Evolutionary conservation across 2,888 invertebrate species (phyloP), one percentile per base, ranked within the genome.

Genomic region (Branchellion lobata): DNA sequence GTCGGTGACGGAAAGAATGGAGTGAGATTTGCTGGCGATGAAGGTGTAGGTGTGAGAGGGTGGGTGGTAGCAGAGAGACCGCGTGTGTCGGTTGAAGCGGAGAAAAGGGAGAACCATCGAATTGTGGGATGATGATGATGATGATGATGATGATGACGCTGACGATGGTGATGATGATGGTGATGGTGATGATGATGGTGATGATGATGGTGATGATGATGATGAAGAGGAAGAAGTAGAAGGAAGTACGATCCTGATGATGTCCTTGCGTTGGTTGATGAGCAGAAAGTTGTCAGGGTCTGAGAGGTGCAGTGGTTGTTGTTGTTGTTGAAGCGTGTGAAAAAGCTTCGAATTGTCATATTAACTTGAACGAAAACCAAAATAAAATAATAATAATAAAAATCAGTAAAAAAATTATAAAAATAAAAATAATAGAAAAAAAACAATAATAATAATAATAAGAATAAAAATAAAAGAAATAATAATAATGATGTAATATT

Each of bases 251-350:
- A 96, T 89, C 0, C 96, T 91, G 21, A 93, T 94, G 53, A 95
- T 92, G 0, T 92, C 90, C 85, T 92, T 94, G 84, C 92, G 92
- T 83, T 93, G 93, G 81, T 94, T 94, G 86, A 93, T 94, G 75
- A 96, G 90, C 84, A 96, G 91, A 86, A 94, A 96, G 80, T 92
- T 92, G 82, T 91, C 91, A 0, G 96, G 96, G 69, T 94, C 94
- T 93, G 89, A 34, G 57, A 71, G 31, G 18, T 61, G 18, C 51
- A 14, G n/a, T n/a, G n/a, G n/a, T n/a, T n/a, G n/a, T n/a, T n/a
- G n/a, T n/a, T n/a, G n/a, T n/a, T n/a, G 18, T 51, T 51, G 18
- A 14, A 14, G 18, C 53, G n/a, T n/a, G n/a, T n/a, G n/a, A n/a
- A n/a, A n/a, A n/a, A n/a, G n/a, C n/a, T n/a, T n/a, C n/a, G n/a